Base-by-base conservation (phyloP, 2,113 vertebrate genomes). In the Tenebrosternarchus preto region DNA sequence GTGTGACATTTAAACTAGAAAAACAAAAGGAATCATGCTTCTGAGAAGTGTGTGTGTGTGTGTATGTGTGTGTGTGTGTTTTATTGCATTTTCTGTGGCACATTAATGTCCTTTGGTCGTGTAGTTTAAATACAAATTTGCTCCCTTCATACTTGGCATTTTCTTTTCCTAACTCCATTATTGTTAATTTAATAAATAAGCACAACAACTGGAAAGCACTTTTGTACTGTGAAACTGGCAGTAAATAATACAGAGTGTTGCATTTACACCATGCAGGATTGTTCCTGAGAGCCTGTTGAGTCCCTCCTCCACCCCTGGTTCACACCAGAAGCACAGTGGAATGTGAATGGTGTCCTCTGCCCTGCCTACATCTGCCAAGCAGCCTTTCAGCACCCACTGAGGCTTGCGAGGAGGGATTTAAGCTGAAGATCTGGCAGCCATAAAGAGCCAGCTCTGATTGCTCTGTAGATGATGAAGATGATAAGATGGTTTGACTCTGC, bases 161-260 rank as follows among this genome's bases (percentile, higher is more conserved):
- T n/a, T n/a, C n/a, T n/a, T n/a, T n/a, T n/a, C n/a, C n/a, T n/a
- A n/a, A n/a, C n/a, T n/a, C n/a, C n/a, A n/a, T n/a, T n/a, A n/a
- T n/a, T n/a, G n/a, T n/a, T n/a, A n/a, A n/a, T n/a, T n/a, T n/a
- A n/a, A n/a, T n/a, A n/a, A n/a, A n/a, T n/a, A n/a, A n/a, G n/a
- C 36, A 36, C 36, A 7, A 7, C 11, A 43, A 9, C 11, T 43
- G 46, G 24, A 29, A 6, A 36, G 7, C 31, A 57, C 43, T 50
- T 27, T 77, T 43, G 53, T 53, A 56, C 11, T 22, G 46, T 67
- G 31, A 67, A 67, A 27, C 16, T 67, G 9, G 46, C 25, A 33
- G 27, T 77, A 68, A 77, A 68, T 77, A 56, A 68, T 64, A 36
- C 31, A 31, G 63, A 55, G 53, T n/a, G 29, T 57, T 67, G 46